Conservation (phyloP, 1,140 invertebrate genomes). For the Heliconius himera region DNA sequence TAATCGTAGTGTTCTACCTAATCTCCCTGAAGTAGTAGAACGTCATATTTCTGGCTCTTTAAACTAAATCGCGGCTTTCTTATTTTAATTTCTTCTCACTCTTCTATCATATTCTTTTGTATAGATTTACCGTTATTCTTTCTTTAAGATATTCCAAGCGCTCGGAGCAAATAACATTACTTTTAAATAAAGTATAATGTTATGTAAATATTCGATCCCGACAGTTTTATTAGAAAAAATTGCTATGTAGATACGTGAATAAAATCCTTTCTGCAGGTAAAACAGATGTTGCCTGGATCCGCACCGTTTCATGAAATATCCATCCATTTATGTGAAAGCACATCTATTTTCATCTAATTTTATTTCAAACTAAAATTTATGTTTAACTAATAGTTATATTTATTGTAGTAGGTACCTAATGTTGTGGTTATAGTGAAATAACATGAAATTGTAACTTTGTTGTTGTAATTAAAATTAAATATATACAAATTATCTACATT, state of each 20-base stretch:
- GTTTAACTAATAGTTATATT: background rate
- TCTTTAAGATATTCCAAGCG: constrained; percentile 3
- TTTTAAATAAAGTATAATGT: constrained; percentile 20
- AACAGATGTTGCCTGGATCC: constrained; percentile 44
- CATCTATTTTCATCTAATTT: constrained; percentile 12
- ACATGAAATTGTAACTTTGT: background rate
- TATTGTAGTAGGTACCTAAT: background rate
- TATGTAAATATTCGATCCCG: constrained; percentile 31
- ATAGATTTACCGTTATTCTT: background rate
- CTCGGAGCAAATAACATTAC: constrained; percentile 7
- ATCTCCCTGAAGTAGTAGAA: too few species aligned
- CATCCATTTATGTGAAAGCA: constrained; percentile 11
- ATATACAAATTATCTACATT: too few species aligned
- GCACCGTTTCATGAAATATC: constrained; percentile 29
- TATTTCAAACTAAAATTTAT: background rate
- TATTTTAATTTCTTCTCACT: background rate
- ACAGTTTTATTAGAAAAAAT: constrained; percentile 22
- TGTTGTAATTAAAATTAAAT: background rate
- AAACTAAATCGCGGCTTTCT: background rate
- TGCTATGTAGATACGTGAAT: constrained; percentile 26
- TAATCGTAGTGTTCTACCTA: too few species aligned
- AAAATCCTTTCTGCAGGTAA: constrained; percentile 40
- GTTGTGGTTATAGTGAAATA: background rate
- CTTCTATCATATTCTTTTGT: background rate
- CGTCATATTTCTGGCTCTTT: background rate